Conservation (phyloP, 2,888 invertebrate genomes). For the Bimastos eiseni region DNA sequence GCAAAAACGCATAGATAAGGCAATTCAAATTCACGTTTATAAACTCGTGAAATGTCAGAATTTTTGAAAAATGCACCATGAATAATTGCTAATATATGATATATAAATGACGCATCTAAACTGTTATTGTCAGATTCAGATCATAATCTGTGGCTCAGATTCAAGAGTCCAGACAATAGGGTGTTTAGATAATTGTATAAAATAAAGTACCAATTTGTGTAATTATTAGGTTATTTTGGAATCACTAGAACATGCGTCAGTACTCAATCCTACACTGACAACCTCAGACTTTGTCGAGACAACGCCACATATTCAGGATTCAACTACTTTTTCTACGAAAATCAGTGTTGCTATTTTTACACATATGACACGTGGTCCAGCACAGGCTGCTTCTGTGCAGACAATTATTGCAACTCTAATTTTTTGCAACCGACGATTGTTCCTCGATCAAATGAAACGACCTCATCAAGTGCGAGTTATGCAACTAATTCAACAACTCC, state of each 20-base stretch:
- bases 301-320: background rate
- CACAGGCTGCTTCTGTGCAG: background rate
- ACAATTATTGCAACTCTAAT: background rate
- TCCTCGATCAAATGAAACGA: background rate
- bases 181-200: background rate
- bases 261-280: background rate
- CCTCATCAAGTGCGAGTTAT: background rate
- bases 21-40: too few relatives aligned
- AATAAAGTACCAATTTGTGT: too few relatives aligned
- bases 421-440: background rate
- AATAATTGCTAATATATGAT: too few relatives aligned
- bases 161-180: too few relatives aligned
- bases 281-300: background rate
- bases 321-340: background rate
- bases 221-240: background rate
- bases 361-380: background rate
- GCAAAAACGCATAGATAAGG: too few relatives aligned
- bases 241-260: background rate
- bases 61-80: too few relatives aligned
- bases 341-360: background rate
- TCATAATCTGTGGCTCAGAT: too few relatives aligned
- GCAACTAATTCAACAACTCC: too few relatives aligned
- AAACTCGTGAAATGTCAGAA: too few relatives aligned
- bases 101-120: too few relatives aligned
- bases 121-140: too few relatives aligned